These are phyloP conservation scores for Mormyrus iriodes DNA, from an alignment of 2,113 vertebrate species.

Conservation along the genomic window DNA sequence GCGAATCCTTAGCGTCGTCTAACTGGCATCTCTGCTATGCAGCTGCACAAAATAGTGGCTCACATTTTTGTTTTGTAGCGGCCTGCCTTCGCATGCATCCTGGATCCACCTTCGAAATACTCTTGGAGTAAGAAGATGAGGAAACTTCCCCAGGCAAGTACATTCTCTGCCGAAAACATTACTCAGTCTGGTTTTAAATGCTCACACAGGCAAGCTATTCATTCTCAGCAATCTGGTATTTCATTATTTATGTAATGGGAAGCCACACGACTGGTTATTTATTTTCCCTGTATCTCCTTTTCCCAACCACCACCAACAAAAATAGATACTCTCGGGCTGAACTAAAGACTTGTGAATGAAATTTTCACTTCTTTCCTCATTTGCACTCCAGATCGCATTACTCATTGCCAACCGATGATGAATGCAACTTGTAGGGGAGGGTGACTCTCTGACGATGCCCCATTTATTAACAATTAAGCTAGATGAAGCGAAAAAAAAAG, in stretches of 20 bases:
- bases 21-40: not conserved
- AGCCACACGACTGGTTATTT: not conserved
- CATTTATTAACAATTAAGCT: not conserved
- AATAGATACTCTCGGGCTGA: not conserved
- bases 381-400: not conserved
- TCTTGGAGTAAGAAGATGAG: not conserved
- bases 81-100: not conserved
- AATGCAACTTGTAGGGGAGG: constrained; percentile 5
- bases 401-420: constrained; percentile 22
- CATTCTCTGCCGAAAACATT: not conserved
- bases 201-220: constrained; percentile 9
- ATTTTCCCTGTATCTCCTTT: not conserved
- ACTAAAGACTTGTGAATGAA: constrained; percentile 18
- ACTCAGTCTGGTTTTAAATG: constrained; percentile 8
- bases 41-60: not conserved
- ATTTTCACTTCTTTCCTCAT: constrained; percentile 24
- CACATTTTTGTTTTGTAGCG: not conserved
- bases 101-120: not conserved
- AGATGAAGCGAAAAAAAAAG: not conserved
- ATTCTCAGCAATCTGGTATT: not conserved
- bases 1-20: not conserved
- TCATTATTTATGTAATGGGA: constrained; percentile 24
- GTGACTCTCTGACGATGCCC: not conserved
- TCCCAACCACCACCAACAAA: not conserved
- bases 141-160: not conserved